Conservation (phyloP, 2,888 invertebrate species). For the Heliconius ethilla region DNA sequence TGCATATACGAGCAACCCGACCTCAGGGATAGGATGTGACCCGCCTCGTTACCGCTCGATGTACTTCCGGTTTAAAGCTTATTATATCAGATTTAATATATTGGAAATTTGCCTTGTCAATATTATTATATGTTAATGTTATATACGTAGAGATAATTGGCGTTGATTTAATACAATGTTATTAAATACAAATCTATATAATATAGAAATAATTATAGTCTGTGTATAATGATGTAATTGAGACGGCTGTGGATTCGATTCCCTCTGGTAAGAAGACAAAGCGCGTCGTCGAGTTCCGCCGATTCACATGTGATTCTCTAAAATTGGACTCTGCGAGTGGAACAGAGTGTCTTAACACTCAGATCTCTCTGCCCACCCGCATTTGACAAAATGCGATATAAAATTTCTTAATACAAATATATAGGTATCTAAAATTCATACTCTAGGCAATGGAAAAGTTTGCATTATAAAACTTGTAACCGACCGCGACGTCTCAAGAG, state of each 20-base stretch:
- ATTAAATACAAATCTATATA: neutral
- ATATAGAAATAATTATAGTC: too few relatives aligned
- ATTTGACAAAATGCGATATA: too few relatives aligned
- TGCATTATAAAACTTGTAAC: neutral
- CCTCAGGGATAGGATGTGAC: slow-evolving; percentile 16
- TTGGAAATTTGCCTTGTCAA: slow-evolving; percentile 6
- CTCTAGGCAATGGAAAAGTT: neutral
- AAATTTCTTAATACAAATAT: neutral
- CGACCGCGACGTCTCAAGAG: neutral
- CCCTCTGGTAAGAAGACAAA: neutral
- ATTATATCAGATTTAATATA: slow-evolving; percentile 19
- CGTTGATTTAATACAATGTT: neutral
- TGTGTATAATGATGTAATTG: neutral
- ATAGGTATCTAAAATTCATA: neutral
- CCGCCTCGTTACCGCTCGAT: slow-evolving; percentile 13
- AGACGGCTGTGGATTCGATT: neutral
- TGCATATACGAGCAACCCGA: neutral
- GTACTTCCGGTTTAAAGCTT: slow-evolving; percentile 22
- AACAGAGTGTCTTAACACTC: too few relatives aligned
- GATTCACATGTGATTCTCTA: too few relatives aligned
- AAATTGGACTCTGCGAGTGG: too few relatives aligned
- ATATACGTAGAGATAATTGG: too few relatives aligned
- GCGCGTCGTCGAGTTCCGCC: too few relatives aligned
- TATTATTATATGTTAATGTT: neutral
- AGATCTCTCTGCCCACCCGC: too few relatives aligned